Evolutionary conservation across 2,888 invertebrate genomes (phyloP), one percentile per base, ranked within the genome.

Genomic region (Nomada fabriciana): DNA sequence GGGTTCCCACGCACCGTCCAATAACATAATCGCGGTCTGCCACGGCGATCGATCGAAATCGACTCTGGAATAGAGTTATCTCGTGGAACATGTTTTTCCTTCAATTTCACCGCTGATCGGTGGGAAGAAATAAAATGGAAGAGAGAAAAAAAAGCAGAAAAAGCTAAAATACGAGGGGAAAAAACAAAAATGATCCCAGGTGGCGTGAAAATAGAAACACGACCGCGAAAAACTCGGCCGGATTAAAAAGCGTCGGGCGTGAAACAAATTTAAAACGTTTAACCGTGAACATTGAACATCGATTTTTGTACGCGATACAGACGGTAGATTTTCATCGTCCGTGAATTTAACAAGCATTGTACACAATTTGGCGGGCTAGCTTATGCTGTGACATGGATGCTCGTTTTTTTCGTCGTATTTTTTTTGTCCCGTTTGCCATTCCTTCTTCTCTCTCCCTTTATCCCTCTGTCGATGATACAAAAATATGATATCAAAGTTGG

Each of bases 1-100:
- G 74, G 82, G 83, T 90, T 89, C 89, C 89, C 91, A 90, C 90
- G 87, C 86, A 78, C 68, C 50, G 83, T 79, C 83, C 79, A 59
- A 77, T 84, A 84, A 36, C 71, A 71, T 86, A 80, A 79, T 86
- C 84, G 55, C 59, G 71, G 82, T 42, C 53, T n/a, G 43, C 53
- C 55, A 29, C 52, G 42, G 47, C 69, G 75, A 82, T 84, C 82
- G 81, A 84, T 86, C 73, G 84, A 42, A 76, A 82, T 84, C 76
- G 73, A 67, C 64, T 61, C 50, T 23, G n/a, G 65, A 29, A 69
- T 25, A 57, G 53, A 57, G 50, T 57, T 69, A 52, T 61, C 36
- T 63, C 25, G 63, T 42, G 73, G 76, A 82, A 80, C 71, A 75
- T 72, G 64, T 70, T 70, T 63, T 29, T 73, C 65, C 43, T 65